phyloP scores from a whole-genome alignment of 2,888 invertebrate species.

The Plebejus anna region DNA sequence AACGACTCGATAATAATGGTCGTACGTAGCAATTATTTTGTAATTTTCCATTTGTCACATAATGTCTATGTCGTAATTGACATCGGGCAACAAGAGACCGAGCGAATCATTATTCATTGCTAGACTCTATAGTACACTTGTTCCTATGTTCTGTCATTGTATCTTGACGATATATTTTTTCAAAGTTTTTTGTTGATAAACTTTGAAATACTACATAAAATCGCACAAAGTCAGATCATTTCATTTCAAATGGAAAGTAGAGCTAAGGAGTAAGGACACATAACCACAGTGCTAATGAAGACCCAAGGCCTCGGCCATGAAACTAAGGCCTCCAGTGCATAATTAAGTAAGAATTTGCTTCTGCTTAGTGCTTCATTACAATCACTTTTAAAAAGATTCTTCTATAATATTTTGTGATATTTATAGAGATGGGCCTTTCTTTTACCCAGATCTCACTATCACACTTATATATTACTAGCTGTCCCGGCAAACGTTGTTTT shows the following conservation, averaged over 20 bases:
- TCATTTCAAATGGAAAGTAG: neutral
- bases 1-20: slow-evolving; percentile 10
- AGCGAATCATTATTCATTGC: slow-evolving; percentile 16
- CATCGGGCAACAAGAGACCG: slow-evolving; percentile 11
- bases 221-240: neutral
- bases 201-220: too few relatives aligned
- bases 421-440: too few relatives aligned
- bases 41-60: slow-evolving; percentile 29
- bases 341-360: neutral
- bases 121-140: neutral
- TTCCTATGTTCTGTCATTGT: neutral
- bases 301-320: neutral
- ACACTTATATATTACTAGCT: too few relatives aligned
- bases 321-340: neutral
- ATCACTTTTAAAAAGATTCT: too few relatives aligned
- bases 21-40: slow-evolving; percentile 24
- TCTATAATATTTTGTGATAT: too few relatives aligned
- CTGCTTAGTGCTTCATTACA: neutral
- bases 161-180: too few relatives aligned
- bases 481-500: too few relatives aligned
- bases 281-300: neutral
- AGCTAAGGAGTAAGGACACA: slow-evolving; percentile 14
- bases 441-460: too few relatives aligned
- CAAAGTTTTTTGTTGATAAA: too few relatives aligned
- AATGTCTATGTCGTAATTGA: slow-evolving; percentile 24